phyloP scores from a whole-genome alignment of 2,888 invertebrate species.

The Drosophila villosipedis region DNA sequence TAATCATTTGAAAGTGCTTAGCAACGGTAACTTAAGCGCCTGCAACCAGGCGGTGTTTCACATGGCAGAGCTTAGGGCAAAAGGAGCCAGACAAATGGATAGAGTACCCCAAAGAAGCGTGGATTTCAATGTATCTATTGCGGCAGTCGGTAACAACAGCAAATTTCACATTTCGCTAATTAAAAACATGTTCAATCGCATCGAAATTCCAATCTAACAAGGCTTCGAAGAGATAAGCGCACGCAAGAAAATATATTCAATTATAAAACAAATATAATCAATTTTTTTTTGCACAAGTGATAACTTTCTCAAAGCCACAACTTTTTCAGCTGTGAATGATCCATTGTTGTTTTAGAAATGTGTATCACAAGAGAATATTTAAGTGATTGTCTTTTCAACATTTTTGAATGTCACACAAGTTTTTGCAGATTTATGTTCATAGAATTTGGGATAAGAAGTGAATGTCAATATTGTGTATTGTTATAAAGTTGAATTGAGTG shows the following conservation, averaged over 20 bases:
- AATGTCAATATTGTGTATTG: conserved; percentile 11
- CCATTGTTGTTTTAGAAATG: background rate
- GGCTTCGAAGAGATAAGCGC: conserved; percentile 24
- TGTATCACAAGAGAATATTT: background rate
- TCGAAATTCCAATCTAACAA: conserved; percentile 40
- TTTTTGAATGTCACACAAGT: background rate
- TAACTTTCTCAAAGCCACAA: conserved; percentile 2
- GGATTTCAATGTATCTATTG: conserved; percentile 22
- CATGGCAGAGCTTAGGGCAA: conserved; percentile 31
- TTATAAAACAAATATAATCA: conserved; percentile 5
- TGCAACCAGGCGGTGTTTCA: conserved; percentile 15
- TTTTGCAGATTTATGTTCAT: background rate
- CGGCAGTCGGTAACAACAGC: conserved; percentile 16
- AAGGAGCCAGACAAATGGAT: conserved; percentile 31
- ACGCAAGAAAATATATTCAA: conserved; percentile 3
- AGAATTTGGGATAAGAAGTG: background rate
- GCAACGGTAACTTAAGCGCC: conserved; percentile 48
- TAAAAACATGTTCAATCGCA: conserved; percentile 47
- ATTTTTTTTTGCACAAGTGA: background rate
- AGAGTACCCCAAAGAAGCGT: conserved; percentile 19
- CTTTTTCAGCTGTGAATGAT: background rate
- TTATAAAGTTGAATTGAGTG: background rate
- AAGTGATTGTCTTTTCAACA: background rate
- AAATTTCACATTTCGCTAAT: conserved; percentile 49
- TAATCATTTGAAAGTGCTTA: conserved; percentile 66